Evolutionary conservation across 64 coral and sea anemone species (phyloP).

Genomic region (Hydrozoanthus tunicans): DNA sequence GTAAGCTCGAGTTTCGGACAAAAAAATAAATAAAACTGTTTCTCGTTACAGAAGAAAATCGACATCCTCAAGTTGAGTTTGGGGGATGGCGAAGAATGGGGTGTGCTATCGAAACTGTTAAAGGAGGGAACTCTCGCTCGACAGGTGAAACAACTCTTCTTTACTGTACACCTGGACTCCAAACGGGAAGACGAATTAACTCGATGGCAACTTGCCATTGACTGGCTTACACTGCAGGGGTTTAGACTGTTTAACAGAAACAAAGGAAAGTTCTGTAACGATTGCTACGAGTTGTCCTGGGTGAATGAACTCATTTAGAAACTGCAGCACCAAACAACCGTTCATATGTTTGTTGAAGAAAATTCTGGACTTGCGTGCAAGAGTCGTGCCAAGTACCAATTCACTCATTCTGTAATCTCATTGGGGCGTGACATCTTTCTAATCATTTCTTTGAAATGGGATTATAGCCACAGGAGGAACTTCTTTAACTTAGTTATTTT

Average conservation of each 20-base stretch:
- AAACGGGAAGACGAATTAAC: not conserved
- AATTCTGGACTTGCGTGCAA: no score
- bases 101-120: conserved; percentile 12
- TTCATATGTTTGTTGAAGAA: no score
- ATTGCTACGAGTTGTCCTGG: conserved; percentile 53
- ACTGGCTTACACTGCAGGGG: conserved; percentile 36
- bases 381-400: no score
- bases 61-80: conserved; percentile 51
- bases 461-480: no score
- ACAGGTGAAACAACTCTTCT: conserved; percentile 38
- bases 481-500: no score
- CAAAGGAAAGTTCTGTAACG: conserved; percentile 17
- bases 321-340: no score
- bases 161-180: conserved; percentile 20
- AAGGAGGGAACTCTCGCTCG: conserved; percentile 40
- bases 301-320: conserved; percentile 25
- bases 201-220: conserved; percentile 17
- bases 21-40: not conserved
- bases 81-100: conserved; percentile 16
- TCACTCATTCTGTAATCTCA: no score
- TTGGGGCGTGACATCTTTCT: no score
- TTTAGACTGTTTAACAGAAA: conserved; percentile 55
- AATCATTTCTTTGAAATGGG: no score
- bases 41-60: conserved; percentile 30
- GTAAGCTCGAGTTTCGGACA: no score